These are phyloP conservation scores for Dreissena polymorpha DNA, from an alignment of 1,140 invertebrate genomes.

Conservation along the genomic window DNA sequence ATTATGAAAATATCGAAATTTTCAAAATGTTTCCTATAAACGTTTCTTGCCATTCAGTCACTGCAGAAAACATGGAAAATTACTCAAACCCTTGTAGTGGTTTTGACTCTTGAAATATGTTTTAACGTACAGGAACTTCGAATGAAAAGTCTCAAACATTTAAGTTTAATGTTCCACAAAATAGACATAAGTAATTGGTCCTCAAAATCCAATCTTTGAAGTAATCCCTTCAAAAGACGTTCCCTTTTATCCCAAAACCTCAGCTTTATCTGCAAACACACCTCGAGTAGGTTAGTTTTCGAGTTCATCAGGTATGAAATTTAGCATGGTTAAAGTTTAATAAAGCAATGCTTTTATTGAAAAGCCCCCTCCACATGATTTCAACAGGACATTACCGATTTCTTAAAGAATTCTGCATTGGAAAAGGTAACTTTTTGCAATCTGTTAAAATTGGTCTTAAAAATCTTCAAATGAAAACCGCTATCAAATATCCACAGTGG, in stretches of 20 bases:
- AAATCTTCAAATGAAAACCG: constrained; percentile 4
- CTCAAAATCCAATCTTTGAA: background rate
- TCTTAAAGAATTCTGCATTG: background rate
- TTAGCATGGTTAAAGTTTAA: constrained; percentile 26
- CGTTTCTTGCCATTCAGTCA: no score
- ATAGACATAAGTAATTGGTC: background rate
- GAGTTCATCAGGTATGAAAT: constrained; percentile 28
- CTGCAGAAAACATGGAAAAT: no score
- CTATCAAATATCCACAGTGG: background rate
- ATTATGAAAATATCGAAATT: no score
- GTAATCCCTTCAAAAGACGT: background rate
- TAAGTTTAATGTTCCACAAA: no score
- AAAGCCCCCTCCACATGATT: background rate
- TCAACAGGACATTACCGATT: background rate
- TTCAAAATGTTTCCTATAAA: no score
- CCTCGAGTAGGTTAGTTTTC: background rate
- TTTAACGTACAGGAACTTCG: no score
- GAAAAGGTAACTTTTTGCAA: background rate
- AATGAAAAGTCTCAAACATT: no score
- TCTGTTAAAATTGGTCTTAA: constrained; percentile 9
- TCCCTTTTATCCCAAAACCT: no score
- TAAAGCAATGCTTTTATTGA: constrained; percentile 15
- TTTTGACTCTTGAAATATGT: no score
- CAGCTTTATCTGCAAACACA: background rate
- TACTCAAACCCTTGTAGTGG: no score